A percentile compares a stretch with the other conserved stretches of the same genome.
Evolutionary conservation across 2,797 vertebrate genomes (phyloP).

Genomic region (Antrozous pallidus): DNA sequence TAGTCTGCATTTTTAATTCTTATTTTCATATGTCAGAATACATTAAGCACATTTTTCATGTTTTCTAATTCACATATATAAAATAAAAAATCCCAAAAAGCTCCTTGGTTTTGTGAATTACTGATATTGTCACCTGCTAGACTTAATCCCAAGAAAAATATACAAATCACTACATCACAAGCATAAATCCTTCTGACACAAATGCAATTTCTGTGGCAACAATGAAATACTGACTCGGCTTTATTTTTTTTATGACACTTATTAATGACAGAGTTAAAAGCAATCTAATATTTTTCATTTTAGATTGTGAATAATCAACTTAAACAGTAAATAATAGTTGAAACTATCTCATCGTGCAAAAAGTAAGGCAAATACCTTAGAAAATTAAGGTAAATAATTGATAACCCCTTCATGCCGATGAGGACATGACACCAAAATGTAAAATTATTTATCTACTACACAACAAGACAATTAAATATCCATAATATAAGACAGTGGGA

Average conservation of each 20-base stretch:
- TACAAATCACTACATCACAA: slow-evolving; percentile 76
- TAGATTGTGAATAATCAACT: too few relatives aligned
- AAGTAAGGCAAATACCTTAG: slow-evolving; percentile 41
- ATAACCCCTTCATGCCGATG: slow-evolving; percentile 35
- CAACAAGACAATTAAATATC: background rate
- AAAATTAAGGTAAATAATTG: slow-evolving; percentile 49
- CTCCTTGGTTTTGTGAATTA: slow-evolving; percentile 76
- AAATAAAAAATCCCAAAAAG: slow-evolving; percentile 76
- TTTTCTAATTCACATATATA: slow-evolving; percentile 72
- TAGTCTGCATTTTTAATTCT: slow-evolving; percentile 19
- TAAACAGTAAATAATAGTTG: too few relatives aligned
- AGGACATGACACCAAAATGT: slow-evolving; percentile 39
- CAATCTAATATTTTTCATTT: slow-evolving; percentile 68
- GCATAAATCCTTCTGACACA: slow-evolving; percentile 78
- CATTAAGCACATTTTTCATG: slow-evolving; percentile 69
- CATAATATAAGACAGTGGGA: background rate
- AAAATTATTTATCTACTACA: background rate
- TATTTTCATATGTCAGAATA: slow-evolving; percentile 62
- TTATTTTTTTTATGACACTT: slow-evolving; percentile 75
- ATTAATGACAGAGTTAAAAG: slow-evolving; percentile 71
- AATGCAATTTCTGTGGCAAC: slow-evolving; percentile 79
- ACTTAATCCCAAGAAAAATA: slow-evolving; percentile 79
- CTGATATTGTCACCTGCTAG: slow-evolving; percentile 78
- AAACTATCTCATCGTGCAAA: slow-evolving; percentile 56
- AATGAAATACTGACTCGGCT: slow-evolving; percentile 75